These are phyloP conservation scores for Rhinoderma darwinii DNA, from an alignment of 2,113 vertebrate genomes.

Conservation along the genomic window DNA sequence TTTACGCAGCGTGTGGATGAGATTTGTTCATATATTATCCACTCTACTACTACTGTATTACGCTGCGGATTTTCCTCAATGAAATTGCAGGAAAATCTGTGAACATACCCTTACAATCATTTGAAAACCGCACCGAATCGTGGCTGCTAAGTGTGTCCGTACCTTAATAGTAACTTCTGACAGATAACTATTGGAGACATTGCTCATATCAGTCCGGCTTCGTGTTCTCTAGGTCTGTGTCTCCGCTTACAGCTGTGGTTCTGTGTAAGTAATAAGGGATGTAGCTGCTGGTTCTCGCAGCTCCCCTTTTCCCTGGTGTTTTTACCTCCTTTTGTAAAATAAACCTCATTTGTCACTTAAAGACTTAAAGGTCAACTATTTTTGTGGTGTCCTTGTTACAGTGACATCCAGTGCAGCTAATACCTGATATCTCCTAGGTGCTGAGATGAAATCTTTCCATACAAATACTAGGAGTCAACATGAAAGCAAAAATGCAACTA, in stretches of 20 bases:
- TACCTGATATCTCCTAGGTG: background rate
- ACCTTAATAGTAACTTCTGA: too few relatives aligned
- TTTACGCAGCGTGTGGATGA: too few relatives aligned
- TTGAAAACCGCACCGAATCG: too few relatives aligned
- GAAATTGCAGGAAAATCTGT: too few relatives aligned
- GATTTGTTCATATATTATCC: too few relatives aligned
- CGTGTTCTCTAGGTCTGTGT: background rate
- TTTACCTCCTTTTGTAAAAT: conserved; percentile 16
- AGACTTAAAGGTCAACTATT: conserved; percentile 42
- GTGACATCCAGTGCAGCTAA: conserved; percentile 3
- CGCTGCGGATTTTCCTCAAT: too few relatives aligned
- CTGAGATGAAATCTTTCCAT: conserved; percentile 5
- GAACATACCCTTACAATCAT: too few relatives aligned
- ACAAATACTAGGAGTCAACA: background rate
- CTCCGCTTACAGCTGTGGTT: background rate
- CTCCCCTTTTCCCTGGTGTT: background rate
- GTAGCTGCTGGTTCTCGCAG: background rate
- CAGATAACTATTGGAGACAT: too few relatives aligned
- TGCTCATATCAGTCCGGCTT: too few relatives aligned
- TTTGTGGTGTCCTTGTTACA: conserved; percentile 30
- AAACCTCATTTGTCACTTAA: conserved; percentile 31
- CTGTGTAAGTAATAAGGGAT: background rate
- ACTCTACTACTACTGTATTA: too few relatives aligned
- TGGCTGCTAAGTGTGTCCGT: too few relatives aligned
- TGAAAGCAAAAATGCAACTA: background rate